phyloP scores from a whole-genome alignment of 2,797 vertebrate species.

The Taeniopygia guttata region DNA sequence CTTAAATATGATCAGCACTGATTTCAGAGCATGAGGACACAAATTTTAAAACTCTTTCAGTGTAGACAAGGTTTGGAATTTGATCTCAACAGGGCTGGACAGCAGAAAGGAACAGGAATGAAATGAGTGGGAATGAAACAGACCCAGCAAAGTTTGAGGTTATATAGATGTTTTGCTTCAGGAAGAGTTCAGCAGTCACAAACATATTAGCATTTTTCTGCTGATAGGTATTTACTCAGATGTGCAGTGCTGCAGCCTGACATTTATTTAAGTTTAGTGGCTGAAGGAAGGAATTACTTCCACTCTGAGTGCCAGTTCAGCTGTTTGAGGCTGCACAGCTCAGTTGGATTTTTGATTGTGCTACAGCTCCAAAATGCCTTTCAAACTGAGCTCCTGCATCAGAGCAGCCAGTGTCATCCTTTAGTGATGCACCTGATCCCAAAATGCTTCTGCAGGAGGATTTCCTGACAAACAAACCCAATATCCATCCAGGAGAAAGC shows the following conservation, averaged over 20 bases:
- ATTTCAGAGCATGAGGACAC: not conserved
- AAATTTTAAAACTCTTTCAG: not conserved
- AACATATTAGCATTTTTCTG: not conserved
- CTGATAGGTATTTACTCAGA: conserved; percentile 1
- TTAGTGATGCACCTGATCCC: not conserved
- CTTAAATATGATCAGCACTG: not conserved
- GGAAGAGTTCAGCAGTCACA: not conserved
- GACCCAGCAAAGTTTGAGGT: not conserved
- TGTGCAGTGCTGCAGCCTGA: conserved; percentile 14
- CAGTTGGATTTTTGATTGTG: not conserved
- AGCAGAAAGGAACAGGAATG: not conserved
- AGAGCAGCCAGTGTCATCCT: not conserved
- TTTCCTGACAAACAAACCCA: not conserved
- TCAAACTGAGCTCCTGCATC: not conserved
- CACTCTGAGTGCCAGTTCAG: conserved; percentile 25
- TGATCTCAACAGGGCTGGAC: not conserved
- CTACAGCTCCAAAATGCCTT: not conserved
- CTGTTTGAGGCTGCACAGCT: not conserved
- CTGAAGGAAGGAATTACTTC: conserved; percentile 44
- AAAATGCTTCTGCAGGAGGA: not conserved
- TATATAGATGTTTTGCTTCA: not conserved
- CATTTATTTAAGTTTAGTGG: not conserved
- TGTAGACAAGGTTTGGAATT: not conserved
- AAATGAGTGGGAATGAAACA: not conserved
- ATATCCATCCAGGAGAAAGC: not conserved